Evolutionary conservation across 2,888 invertebrate species (phyloP), one percentile per base, ranked within the genome.

Genomic region (Zygaena filipendulae): DNA sequence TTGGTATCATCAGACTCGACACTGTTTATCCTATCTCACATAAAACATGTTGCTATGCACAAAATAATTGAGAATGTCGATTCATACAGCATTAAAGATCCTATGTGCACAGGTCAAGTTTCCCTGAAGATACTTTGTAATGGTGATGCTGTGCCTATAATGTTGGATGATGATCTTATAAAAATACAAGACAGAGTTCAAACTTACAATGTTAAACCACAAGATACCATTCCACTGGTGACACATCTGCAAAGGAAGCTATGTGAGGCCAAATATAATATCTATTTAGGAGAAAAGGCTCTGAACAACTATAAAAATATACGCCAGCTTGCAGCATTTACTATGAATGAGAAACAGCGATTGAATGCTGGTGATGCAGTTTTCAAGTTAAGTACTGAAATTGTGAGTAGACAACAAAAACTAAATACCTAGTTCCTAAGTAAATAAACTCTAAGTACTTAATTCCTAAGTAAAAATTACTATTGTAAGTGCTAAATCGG

Each of bases 151-250:
- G 51, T 67, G 2, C 70, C 74, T 7, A 29, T 71, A 4, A 36
- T 55, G n/a, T 64, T 64, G 43, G 66, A 75, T 49, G 60, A 66
- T n/a, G 56, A 66, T 31, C 68, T 69, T 31, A 39, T 58, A 16
- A 47, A 41, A 11, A 32, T 57, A 6, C 47, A 45, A 10, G 50
- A 51, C 3, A 35, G 37, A 33, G 34, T 44, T 0, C 25, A 37
- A 11, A 18, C 35, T 3, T 21, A 23, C 8, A 33, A 32, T 5
- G 23, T 34, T 16, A 14, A 46, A 6, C 35, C 35, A n/a, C 46
- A 53, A 11, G 55, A 59, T 7, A 40, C 47, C 0, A 27, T 48
- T 3, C 58, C 64, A 2, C 35, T 67, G 7, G 23, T 62, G 3
- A 53, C 39, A 9, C 52, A 67, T 18, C 40, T 77, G 2, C 56